Evolutionary conservation across 2,888 invertebrate genomes (phyloP), one percentile per base, ranked within the genome.

Genomic region (Leptinotarsa haldemani): DNA sequence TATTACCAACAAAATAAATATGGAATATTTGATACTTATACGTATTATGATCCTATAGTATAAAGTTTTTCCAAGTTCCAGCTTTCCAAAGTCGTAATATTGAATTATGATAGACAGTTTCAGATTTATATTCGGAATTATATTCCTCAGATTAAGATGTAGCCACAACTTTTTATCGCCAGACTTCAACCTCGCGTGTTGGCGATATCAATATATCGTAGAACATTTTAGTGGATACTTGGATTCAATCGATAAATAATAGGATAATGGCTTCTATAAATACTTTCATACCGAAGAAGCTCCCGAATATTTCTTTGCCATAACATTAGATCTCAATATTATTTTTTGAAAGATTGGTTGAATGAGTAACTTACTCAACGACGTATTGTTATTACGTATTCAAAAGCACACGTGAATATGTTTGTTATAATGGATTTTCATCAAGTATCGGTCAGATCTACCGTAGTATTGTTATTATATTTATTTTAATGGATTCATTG

Each of bases 211-310:
- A 56, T 56, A 56, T n/a, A 56, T 56, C 56, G 56, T 56, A 7
- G 56, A 56, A 56, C 16, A 56, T 20, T 56, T 56, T 56, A 56
- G n/a, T 56, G 56, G 56, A 18, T 56, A 56, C 56, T 56, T 56
- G n/a, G 16, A 9, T 18, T 56, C 56, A 56, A 22, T 56, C 56
- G 56, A 56, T 56, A 56, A 56, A 56, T 56, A 56, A 56, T 22
- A 20, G 56, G 56, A 20, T 56, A 56, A 56, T 56, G 56, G 56
- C 56, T 13, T 56, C 56, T 56, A 56, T 20, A 56, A 56, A 56
- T 22, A 56, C 18, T 56, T 56, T 22, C 2, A 56, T 56, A 20
- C 22, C 13, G 20, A 56, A 12, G 56, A n/a, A 56, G 20, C 56
- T 20, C n/a, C 56, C 3, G 12, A 3, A 20, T 3, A 12, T 9